Evolutionary conservation across 2,797 vertebrate species (phyloP).

Genomic region (Amphiprion clarkii): DNA sequence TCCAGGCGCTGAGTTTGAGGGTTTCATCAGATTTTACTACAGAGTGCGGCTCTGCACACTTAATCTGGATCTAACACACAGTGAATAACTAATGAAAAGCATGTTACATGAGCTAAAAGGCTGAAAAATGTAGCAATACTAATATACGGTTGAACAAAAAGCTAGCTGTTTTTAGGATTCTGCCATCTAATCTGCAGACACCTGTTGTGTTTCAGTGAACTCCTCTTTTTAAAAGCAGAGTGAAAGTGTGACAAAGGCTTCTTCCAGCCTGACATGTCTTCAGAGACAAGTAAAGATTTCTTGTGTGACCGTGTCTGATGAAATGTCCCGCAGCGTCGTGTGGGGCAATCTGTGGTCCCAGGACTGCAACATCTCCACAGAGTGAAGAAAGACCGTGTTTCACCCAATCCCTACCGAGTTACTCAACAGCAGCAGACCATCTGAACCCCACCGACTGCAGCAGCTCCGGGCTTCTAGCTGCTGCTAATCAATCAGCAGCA

Average conservation of each 20-base stretch:
- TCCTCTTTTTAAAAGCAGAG: conserved; percentile 19
- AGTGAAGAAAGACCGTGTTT: conserved; percentile 86
- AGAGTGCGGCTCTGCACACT: not conserved
- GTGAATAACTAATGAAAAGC: too few relatives aligned
- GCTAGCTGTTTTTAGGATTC: too few relatives aligned
- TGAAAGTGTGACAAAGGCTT: conserved; percentile 39
- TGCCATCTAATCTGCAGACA: too few relatives aligned
- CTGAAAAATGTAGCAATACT: not conserved
- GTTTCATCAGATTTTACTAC: not conserved
- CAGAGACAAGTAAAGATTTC: conserved; percentile 49
- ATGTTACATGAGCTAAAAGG: too few relatives aligned
- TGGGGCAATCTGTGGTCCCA: conserved; percentile 88
- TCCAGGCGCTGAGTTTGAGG: not conserved
- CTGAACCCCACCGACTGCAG: conserved; percentile 33
- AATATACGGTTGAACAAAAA: not conserved
- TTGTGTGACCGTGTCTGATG: conserved; percentile 81
- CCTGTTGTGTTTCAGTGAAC: not conserved
- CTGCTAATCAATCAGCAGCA: not conserved
- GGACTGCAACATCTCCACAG: conserved; percentile 85
- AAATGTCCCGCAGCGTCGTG: conserved; percentile 79
- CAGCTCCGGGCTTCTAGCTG: conserved; percentile 2
- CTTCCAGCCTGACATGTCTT: conserved; percentile 5
- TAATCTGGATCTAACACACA: not conserved
- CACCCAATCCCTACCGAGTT: conserved; percentile 77
- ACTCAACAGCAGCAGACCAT: conserved; percentile 78